These are phyloP conservation scores for Meloidogyne hapla DNA, from an alignment of 1,140 invertebrate species.

Conservation along the genomic window DNA sequence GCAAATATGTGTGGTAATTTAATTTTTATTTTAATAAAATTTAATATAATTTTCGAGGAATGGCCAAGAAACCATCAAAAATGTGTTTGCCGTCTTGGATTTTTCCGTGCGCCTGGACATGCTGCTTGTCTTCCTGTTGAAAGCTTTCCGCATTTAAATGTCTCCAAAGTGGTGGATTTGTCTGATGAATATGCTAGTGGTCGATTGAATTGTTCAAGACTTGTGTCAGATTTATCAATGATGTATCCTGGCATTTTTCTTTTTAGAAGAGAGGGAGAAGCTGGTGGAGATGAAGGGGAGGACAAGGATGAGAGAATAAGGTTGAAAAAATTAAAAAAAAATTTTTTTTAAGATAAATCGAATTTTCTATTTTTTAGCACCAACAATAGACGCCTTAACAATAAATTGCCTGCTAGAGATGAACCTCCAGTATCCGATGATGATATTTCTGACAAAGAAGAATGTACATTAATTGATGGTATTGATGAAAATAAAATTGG, in stretches of 20 bases:
- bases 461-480: not conserved
- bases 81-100: constrained; percentile 43
- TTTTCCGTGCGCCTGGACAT: constrained; percentile 35
- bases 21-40: not conserved
- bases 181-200: constrained; percentile 9
- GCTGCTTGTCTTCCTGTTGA: constrained; percentile 33
- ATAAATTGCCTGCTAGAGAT: not conserved
- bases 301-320: not conserved
- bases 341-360: too few relatives aligned
- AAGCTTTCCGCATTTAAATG: constrained; percentile 33
- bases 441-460: not conserved
- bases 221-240: constrained; percentile 27
- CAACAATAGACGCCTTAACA: not conserved
- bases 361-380: not conserved
- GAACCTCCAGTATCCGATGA: not conserved
- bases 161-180: constrained; percentile 11
- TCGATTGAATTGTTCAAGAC: constrained; percentile 35
- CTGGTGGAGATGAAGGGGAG: not conserved
- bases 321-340: not conserved
- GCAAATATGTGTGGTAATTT: constrained; percentile 58
- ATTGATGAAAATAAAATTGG: not conserved
- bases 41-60: constrained; percentile 32
- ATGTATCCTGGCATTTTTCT: constrained; percentile 41
- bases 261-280: constrained; percentile 23
- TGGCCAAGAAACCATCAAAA: constrained; percentile 29